These are phyloP conservation scores for Mastacembelus armatus DNA, from an alignment of 2,797 vertebrate genomes.

Conservation along the genomic window DNA sequence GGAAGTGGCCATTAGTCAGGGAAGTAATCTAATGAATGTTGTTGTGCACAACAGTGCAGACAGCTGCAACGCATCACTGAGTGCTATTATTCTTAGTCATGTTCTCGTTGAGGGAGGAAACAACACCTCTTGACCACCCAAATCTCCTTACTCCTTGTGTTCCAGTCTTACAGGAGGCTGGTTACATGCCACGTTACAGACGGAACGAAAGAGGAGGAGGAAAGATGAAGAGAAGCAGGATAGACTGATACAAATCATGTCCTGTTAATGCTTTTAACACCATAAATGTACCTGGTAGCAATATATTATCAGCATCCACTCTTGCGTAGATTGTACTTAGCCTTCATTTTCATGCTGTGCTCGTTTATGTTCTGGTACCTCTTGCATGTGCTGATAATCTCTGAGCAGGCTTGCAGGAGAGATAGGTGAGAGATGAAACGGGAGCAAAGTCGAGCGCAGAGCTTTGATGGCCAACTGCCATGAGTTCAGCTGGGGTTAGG, in stretches of 20 bases:
- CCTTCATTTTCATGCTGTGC: constrained; percentile 37
- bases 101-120: constrained; percentile 64
- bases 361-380: constrained; percentile 34
- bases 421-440: constrained; percentile 54
- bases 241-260: constrained; percentile 36
- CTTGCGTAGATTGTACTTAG: constrained; percentile 15
- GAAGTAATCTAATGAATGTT: constrained; percentile 80
- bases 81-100: constrained; percentile 80
- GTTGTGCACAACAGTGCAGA: constrained; percentile 74
- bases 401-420: constrained; percentile 47
- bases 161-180: constrained; percentile 26
- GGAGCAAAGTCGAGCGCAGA: constrained; percentile 8
- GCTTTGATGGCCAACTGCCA: constrained; percentile 59
- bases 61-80: constrained; percentile 66
- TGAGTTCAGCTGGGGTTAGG: constrained; percentile 49
- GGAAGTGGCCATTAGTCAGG: constrained; percentile 80
- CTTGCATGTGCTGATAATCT: constrained; percentile 55
- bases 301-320: constrained; percentile 33
- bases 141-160: constrained; percentile 31
- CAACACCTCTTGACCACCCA: neutral
- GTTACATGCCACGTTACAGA: constrained; percentile 16
- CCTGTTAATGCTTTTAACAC: constrained; percentile 30
- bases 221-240: constrained; percentile 4
- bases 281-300: constrained; percentile 20
- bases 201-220: neutral